Evolutionary conservation across 2,888 invertebrate genomes (phyloP), one percentile per base, ranked within the genome.

Genomic region (Melipona beecheii): DNA sequence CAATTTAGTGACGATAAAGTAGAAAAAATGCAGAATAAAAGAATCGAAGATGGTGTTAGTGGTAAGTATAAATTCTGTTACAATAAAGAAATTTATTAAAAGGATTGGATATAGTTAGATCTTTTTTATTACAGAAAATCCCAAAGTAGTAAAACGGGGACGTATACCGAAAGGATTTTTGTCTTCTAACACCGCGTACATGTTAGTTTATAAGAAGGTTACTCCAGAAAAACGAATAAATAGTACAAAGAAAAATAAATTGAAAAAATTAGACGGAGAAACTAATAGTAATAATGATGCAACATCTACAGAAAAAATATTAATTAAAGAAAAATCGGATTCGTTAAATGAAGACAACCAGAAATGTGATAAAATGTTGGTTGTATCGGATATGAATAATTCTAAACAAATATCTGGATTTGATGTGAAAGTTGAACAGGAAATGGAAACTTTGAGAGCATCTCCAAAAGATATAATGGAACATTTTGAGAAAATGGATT

Each of bases 1-100:
- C 96, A 96, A 89, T 97, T 96, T 91, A 96, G 96, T 90, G 97
- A 97, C 88, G 96, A 96, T 77, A 95, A 95, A 86, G 93, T 95
- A 24, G 94, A 95, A 86, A 94, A 93, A 89, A 94, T 95, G 89
- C 94, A 94, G 75, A 95, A 94, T 71, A 94, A 94, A 88, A 90
- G 95, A 66, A 93, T 95, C 85, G 94, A 94, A 72, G 93, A 94
- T 75, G 92, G 93, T 6, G 91, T 91, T 62, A 91, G 81, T 50
- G 93, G 93, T 93, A 86, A 88, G 87, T 75, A 56, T 36, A 24
- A 27, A 64, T 60, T n/a, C 24, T 65, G n/a, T 13, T 13, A 5
- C 24, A 43, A 52, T 64, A 43, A 19, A 19, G 2, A 65, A 54
- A 24, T 31, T 17, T 15, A 21, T 52, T 68, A 17, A 72, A 58